A percentile compares a stretch with the other conserved stretches of the same genome.
Conservation (phyloP, 2,113 vertebrate genomes). For the Nipponia nippon region DNA sequence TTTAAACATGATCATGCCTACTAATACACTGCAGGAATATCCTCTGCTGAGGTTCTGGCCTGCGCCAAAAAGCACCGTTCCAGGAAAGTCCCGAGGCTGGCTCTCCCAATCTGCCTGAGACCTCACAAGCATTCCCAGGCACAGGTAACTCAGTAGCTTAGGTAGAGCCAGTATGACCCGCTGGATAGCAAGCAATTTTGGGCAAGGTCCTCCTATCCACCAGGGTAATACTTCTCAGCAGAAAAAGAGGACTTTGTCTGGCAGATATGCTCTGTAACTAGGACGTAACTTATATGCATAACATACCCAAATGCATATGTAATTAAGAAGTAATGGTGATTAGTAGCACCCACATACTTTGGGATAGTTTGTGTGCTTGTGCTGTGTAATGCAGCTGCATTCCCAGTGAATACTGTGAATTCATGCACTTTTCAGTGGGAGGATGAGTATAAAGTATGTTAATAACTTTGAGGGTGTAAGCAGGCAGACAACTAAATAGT, state of each 20-base stretch:
- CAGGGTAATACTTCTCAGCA: neutral
- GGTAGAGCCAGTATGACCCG: neutral
- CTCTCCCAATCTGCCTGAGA: neutral
- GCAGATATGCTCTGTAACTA: neutral
- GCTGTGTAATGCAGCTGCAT: neutral
- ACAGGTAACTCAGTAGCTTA: neutral
- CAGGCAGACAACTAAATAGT: neutral
- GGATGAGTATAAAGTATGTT: neutral
- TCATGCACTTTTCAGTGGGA: neutral
- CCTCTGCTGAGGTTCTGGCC: neutral
- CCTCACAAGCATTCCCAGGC: neutral
- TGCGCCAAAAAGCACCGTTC: accelerated
- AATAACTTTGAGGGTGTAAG: neutral
- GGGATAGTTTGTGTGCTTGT: neutral
- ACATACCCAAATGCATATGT: neutral
- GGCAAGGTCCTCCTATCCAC: neutral
- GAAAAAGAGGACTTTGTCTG: neutral
- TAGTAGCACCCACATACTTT: accelerated
- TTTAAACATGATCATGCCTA: neutral
- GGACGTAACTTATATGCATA: neutral
- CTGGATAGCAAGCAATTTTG: neutral
- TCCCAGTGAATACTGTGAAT: neutral
- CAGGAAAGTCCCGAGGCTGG: neutral
- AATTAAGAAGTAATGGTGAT: neutral
- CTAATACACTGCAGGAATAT: neutral